A percentile compares a stretch with the other conserved stretches of the same genome.
Evolutionary conservation across 53 echinoderm and acorn worm genomes (phyloP).

Genomic region (Actinopyga echinites): DNA sequence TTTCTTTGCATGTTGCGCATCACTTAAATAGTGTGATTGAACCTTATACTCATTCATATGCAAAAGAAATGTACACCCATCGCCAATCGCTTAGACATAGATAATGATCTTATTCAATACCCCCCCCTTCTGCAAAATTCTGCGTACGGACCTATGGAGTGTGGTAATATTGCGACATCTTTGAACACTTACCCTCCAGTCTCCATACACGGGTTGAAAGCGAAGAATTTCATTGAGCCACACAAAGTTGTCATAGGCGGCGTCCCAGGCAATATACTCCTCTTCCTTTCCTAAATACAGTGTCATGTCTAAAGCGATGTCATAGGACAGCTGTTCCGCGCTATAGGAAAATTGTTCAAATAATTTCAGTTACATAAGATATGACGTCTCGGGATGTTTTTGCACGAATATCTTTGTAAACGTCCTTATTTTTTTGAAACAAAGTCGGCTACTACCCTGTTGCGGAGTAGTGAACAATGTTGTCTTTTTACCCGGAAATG

Average conservation of each 20-base stretch:
- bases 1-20: no score
- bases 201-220: conserved; percentile 52
- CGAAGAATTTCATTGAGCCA: conserved; percentile 63
- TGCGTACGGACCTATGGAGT: background rate
- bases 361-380: no score
- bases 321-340: conserved; percentile 59
- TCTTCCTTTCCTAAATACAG: conserved; percentile 59
- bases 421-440: no score
- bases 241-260: conserved; percentile 58
- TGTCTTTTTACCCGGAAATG: no score
- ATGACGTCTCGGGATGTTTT: no score
- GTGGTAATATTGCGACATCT: background rate
- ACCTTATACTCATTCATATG: no score
- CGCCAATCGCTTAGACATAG: no score
- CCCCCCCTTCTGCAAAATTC: background rate
- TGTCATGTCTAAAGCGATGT: conserved; percentile 60
- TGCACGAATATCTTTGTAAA: no score
- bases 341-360: conserved; percentile 47
- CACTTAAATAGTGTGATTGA: no score
- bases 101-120: background rate
- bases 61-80: no score
- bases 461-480: no score
- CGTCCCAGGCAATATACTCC: conserved; percentile 74
- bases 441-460: no score
- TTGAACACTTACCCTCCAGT: conserved; percentile 59